Percentiles rank a stretch among this genome's conserved stretches.
Evolutionary conservation across 30 jellyfish, hydroid and myxozoan species (phyloP).

Genomic region (Aurelia sp.): DNA sequence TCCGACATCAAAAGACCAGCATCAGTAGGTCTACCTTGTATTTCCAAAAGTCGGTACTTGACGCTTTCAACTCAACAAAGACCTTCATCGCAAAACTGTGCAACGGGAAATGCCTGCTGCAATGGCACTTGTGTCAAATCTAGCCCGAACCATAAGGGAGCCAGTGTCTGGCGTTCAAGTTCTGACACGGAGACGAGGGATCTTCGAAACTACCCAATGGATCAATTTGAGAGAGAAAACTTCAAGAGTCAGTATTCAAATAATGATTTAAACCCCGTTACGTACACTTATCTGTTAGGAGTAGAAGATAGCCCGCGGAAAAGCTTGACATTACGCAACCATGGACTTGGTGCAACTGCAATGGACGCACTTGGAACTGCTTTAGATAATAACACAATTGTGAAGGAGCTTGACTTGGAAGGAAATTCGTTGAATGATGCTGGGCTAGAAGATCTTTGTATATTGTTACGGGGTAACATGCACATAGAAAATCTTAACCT

Average conservation of each 20-base stretch:
- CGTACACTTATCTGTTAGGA: conserved; percentile 52
- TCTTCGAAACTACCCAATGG: conserved; percentile 29
- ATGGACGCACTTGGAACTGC: conserved; percentile 2
- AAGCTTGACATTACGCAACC: conserved; percentile 31
- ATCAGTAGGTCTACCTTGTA: conserved; percentile 39
- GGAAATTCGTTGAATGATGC: conserved; percentile 43
- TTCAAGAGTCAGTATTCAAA: conserved; percentile 11
- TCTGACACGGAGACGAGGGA: conserved; percentile 5
- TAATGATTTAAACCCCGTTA: conserved; percentile 27
- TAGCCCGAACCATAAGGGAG: no score
- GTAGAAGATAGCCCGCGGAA: conserved; percentile 59
- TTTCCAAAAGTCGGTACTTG: conserved; percentile 1
- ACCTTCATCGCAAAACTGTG: not conserved
- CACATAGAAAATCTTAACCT: conserved; percentile 20
- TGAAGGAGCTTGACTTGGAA: conserved; percentile 62
- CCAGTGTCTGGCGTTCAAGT: not conserved
- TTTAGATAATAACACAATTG: conserved; percentile 36
- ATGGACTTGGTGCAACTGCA: conserved; percentile 50
- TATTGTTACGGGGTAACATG: conserved; percentile 58
- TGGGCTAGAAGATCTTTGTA: conserved; percentile 59
- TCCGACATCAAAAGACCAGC: conserved; percentile 38
- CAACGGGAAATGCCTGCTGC: no score
- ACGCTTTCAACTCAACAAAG: conserved; percentile 1
- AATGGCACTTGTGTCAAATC: no score
- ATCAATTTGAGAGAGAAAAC: conserved; percentile 28